Evolutionary conservation across 1,140 invertebrate species (phyloP).

Genomic region (Daktulosphaira vitifoliae): DNA sequence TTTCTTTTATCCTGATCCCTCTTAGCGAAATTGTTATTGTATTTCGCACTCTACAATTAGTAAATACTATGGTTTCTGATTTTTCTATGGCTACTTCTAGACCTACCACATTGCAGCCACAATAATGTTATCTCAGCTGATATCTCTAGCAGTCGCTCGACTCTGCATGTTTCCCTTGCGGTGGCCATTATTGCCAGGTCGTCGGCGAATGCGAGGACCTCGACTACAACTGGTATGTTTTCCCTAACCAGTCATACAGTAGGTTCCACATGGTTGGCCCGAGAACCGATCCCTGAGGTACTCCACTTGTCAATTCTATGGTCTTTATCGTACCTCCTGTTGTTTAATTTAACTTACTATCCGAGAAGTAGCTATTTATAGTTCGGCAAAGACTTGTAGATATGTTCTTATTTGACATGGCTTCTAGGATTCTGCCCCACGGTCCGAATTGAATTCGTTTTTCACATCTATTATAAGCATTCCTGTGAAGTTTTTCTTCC

Average conservation of each 20-base stretch:
- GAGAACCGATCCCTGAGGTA: background rate
- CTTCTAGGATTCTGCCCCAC: background rate
- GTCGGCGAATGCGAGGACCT: background rate
- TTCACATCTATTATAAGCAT: conserved; percentile 11
- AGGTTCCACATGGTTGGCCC: background rate
- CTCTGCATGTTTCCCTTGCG: fast-evolving
- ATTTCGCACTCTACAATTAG: background rate
- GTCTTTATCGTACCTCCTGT: background rate
- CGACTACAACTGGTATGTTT: background rate
- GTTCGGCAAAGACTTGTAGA: background rate
- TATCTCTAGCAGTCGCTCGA: background rate
- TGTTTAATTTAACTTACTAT: background rate
- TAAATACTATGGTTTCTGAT: background rate
- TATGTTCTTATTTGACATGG: background rate
- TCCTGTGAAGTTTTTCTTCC: background rate
- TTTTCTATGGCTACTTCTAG: conserved; percentile 3
- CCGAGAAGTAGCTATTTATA: background rate
- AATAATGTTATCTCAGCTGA: background rate
- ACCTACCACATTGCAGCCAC: background rate
- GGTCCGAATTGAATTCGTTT: conserved; percentile 26
- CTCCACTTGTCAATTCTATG: background rate
- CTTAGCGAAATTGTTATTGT: background rate
- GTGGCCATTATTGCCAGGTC: background rate
- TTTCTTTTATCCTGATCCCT: no score
- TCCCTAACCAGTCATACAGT: background rate